phyloP scores from a whole-genome alignment of 2,113 vertebrate genomes.

The Heterochromis multidens region DNA sequence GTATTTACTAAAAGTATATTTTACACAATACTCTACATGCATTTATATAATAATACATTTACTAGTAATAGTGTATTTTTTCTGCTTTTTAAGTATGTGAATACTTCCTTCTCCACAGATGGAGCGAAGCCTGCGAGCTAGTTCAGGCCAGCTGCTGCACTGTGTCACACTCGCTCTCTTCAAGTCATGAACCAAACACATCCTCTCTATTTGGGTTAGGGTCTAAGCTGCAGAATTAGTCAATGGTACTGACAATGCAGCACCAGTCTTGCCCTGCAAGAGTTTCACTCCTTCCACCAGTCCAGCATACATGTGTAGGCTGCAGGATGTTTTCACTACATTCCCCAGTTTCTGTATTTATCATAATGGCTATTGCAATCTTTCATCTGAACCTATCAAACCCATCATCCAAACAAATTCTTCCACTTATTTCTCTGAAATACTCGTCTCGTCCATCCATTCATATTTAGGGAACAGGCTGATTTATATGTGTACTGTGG shows the following conservation, averaged over 20 bases:
- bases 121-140: not conserved
- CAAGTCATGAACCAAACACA: not conserved
- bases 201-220: not conserved
- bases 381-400: not conserved
- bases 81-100: not conserved
- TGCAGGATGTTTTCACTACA: not conserved
- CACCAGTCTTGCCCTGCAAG: not conserved
- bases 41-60: not conserved
- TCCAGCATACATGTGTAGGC: not conserved
- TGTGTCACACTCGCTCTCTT: not conserved
- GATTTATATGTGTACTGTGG: not conserved
- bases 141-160: not conserved
- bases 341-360: not conserved
- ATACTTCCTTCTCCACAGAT: too few species aligned
- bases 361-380: not conserved
- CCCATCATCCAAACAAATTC: not conserved
- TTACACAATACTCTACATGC: not conserved
- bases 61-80: not conserved
- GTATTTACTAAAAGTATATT: not conserved
- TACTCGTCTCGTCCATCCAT: not conserved
- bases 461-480: not conserved
- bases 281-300: not conserved
- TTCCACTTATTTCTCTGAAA: not conserved
- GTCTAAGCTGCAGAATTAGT: not conserved
- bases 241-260: not conserved